Evolutionary conservation across 2,888 invertebrate genomes (phyloP).

Genomic region (Xestia ashworthii): DNA sequence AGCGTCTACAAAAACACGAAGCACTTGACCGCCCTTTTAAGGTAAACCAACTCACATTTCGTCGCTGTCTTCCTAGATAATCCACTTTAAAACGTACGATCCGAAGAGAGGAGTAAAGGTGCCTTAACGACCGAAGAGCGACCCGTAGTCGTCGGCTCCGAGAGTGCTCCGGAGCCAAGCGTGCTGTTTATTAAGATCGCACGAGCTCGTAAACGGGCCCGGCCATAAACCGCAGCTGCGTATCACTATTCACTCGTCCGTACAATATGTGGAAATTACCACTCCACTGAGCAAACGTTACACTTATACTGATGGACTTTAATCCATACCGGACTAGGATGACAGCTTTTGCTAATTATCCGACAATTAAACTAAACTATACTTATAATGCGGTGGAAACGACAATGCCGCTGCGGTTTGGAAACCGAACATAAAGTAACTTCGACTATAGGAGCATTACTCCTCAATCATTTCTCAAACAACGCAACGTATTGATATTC

Average conservation of each 20-base stretch:
- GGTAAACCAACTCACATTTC: conserved; percentile 15
- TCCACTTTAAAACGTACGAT: conserved; percentile 50
- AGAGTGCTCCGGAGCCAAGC: conserved; percentile 59
- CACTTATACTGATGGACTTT: conserved; percentile 39
- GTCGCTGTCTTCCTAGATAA: conserved; percentile 27
- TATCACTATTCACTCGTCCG: conserved; percentile 65
- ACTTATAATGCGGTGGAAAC: background rate
- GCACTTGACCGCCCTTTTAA: conserved; percentile 7
- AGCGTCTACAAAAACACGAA: conserved; percentile 6
- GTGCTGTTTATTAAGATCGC: conserved; percentile 76
- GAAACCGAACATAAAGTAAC: background rate
- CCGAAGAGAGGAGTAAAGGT: conserved; percentile 41
- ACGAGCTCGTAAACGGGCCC: conserved; percentile 73
- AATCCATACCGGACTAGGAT: conserved; percentile 18
- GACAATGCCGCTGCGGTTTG: background rate
- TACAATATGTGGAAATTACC: conserved; percentile 65
- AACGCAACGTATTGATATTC: background rate
- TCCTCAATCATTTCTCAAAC: background rate
- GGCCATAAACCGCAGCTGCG: conserved; percentile 77
- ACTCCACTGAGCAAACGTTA: conserved; percentile 46
- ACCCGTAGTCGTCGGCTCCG: conserved; percentile 19
- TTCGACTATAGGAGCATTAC: background rate
- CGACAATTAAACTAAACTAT: background rate
- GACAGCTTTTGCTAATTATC: conserved; percentile 1
- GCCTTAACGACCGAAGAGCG: conserved; percentile 44